A percentile compares a stretch with the other conserved stretches of the same genome.
phyloP scores from a whole-genome alignment of 2,113 vertebrate species.

The Motacilla alba region DNA sequence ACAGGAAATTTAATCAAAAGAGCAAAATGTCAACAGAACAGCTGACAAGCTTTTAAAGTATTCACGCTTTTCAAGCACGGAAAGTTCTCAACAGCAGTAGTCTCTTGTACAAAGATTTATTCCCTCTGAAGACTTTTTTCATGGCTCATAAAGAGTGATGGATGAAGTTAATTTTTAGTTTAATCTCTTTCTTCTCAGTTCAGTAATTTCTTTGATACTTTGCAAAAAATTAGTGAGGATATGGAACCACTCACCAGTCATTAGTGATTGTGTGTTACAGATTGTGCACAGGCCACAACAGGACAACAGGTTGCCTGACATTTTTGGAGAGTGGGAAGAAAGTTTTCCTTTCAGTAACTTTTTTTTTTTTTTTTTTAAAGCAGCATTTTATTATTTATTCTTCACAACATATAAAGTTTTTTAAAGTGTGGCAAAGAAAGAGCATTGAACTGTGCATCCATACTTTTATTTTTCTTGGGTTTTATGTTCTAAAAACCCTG shows the following conservation, averaged over 20 bases:
- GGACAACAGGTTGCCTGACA: neutral
- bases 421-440: neutral
- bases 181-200: conserved; percentile 77
- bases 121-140: conserved; percentile 67
- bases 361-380: neutral
- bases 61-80: conserved; percentile 50
- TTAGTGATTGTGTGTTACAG: conserved; percentile 22
- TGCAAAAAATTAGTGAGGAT: conserved; percentile 70
- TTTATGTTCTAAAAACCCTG: neutral
- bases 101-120: conserved; percentile 72
- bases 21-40: conserved; percentile 49
- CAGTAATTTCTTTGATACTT: conserved; percentile 72
- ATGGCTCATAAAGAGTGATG: conserved; percentile 82
- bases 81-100: conserved; percentile 54
- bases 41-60: conserved; percentile 62
- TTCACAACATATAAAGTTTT: neutral
- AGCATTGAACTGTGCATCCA: neutral
- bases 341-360: neutral
- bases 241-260: conserved; percentile 50
- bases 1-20: conserved; percentile 41
- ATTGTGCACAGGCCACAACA: neutral
- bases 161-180: conserved; percentile 82
- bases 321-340: neutral
- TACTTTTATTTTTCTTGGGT: neutral
- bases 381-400: neutral